phyloP scores from a whole-genome alignment of 2,888 invertebrate species.

The Phasia obesa region DNA sequence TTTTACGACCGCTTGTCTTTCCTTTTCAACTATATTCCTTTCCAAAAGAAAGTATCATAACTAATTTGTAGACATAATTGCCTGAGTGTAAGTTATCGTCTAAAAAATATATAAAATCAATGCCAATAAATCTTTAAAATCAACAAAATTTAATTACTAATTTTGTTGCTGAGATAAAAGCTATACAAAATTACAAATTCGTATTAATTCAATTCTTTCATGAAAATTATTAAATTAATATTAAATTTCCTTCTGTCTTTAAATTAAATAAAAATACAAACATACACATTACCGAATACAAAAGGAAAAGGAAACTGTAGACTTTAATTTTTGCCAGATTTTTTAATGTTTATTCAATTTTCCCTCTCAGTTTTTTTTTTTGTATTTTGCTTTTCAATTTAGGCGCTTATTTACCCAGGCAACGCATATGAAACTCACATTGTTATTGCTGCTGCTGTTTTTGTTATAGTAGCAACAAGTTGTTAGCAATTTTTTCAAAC shows the following conservation, averaged over 20 bases:
- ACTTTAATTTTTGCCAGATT: conserved; percentile 41
- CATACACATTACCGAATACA: background rate
- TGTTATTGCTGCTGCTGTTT: conserved; percentile 22
- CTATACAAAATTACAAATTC: too few relatives aligned
- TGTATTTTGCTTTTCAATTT: conserved; percentile 42
- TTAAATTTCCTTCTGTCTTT: background rate
- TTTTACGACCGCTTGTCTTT: too few relatives aligned
- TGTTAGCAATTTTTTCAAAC: conserved; percentile 75
- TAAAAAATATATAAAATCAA: too few relatives aligned
- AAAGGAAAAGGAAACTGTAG: background rate
- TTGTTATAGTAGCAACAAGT: conserved; percentile 76
- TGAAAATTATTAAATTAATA: background rate
- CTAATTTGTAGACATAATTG: too few relatives aligned
- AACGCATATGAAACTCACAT: conserved; percentile 45
- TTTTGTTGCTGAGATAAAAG: too few relatives aligned
- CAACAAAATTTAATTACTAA: too few relatives aligned
- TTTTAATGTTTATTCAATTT: conserved; percentile 49
- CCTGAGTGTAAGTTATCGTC: too few relatives aligned
- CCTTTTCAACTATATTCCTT: too few relatives aligned
- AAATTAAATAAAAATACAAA: background rate
- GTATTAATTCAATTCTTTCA: too few relatives aligned
- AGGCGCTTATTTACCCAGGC: conserved; percentile 43
- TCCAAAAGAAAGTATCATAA: too few relatives aligned
- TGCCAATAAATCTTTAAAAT: too few relatives aligned
- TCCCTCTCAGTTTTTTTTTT: background rate